Percentiles rank a stretch among this genome's conserved stretches.
These are phyloP conservation scores for Homarus gammarus DNA, from an alignment of 2,888 invertebrate species.

Conservation along the genomic window DNA sequence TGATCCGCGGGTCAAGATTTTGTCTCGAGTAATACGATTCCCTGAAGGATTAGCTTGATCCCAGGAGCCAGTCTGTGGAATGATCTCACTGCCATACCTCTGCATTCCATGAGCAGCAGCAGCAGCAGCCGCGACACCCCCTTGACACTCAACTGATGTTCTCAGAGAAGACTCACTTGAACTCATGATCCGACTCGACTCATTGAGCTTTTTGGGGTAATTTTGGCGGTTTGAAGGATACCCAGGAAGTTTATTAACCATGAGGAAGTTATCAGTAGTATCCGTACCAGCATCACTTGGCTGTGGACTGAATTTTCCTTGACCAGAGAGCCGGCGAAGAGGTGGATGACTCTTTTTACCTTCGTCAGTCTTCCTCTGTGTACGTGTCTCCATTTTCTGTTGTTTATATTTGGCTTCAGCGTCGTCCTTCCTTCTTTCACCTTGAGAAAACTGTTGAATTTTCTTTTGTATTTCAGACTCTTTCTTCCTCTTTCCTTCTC, in stretches of 20 bases:
- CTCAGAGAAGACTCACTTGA: conserved; percentile 31
- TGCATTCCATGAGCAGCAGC: not conserved
- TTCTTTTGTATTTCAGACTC: not conserved
- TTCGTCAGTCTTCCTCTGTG: not conserved
- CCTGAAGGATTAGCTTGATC: not conserved
- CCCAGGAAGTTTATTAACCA: conserved; percentile 13
- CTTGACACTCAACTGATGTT: not conserved
- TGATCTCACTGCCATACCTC: conserved; percentile 14
- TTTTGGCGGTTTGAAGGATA: not conserved
- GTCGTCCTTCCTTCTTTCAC: conserved; percentile 3
- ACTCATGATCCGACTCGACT: conserved; percentile 26
- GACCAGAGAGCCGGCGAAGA: conserved; percentile 41
- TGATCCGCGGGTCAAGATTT: too few relatives aligned
- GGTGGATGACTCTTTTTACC: conserved; percentile 26
- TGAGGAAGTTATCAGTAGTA: conserved; percentile 32
- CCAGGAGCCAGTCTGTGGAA: not conserved
- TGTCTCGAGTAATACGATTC: not conserved
- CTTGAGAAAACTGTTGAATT: not conserved
- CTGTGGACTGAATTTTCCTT: not conserved
- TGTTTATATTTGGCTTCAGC: not conserved
- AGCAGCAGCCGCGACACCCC: not conserved
- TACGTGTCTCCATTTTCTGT: too few relatives aligned
- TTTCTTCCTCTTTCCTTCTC: not conserved
- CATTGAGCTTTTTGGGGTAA: not conserved
- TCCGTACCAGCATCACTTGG: not conserved